phyloP scores from a whole-genome alignment of 2,797 vertebrate species.

The Pterois miles region DNA sequence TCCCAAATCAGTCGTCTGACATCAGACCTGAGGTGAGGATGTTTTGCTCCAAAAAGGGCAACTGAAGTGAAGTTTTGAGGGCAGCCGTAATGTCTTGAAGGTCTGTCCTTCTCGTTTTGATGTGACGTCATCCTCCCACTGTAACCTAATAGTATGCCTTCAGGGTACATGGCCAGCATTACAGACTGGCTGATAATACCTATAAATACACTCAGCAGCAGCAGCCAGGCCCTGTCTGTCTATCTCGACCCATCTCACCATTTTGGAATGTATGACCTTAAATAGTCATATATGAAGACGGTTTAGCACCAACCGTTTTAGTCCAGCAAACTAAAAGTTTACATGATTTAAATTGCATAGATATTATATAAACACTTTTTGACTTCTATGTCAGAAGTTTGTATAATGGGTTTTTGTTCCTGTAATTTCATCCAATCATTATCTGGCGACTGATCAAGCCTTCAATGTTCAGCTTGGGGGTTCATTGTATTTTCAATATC shows the following conservation, averaged over 20 bases:
- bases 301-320: constrained; percentile 35
- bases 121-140: constrained; percentile 73
- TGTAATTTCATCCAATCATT: constrained; percentile 13
- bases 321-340: constrained; percentile 13
- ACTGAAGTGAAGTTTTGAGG: constrained; percentile 70
- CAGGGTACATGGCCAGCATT: constrained; percentile 56
- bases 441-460: constrained; percentile 7
- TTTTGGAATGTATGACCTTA: constrained; percentile 80
- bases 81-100: constrained; percentile 61
- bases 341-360: background rate
- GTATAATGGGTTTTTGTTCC: background rate
- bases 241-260: constrained; percentile 75
- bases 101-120: constrained; percentile 66
- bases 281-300: constrained; percentile 69
- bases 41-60: constrained; percentile 70
- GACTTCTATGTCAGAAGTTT: background rate
- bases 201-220: constrained; percentile 68
- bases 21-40: constrained; percentile 48
- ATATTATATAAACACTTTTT: background rate
- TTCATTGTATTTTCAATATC: constrained; percentile 50
- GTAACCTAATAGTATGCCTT: constrained; percentile 71
- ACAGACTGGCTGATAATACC: constrained; percentile 71
- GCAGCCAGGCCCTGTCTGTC: constrained; percentile 65
- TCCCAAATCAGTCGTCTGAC: constrained; percentile 56
- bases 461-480: background rate